Evolutionary conservation across 2,113 vertebrate genomes (phyloP).

Genomic region (Procavia capensis): DNA sequence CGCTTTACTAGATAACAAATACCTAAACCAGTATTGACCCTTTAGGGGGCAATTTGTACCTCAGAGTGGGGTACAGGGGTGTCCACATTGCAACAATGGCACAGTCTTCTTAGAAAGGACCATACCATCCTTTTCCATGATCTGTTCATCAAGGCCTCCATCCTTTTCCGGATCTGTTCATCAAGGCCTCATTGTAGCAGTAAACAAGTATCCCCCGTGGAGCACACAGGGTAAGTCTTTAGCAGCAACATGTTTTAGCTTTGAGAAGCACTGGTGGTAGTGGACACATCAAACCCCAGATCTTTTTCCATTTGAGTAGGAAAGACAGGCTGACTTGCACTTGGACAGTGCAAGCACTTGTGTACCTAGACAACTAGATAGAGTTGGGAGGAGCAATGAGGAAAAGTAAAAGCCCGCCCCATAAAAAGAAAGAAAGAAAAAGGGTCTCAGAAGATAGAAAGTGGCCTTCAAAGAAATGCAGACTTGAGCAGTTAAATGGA

Average conservation of each 20-base stretch:
- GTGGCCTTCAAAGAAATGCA: background rate
- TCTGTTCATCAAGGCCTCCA: background rate
- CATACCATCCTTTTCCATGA: background rate
- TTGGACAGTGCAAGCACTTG: background rate
- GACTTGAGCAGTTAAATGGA: background rate
- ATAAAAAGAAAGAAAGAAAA: too few species aligned
- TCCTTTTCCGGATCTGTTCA: background rate
- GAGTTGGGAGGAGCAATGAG: background rate
- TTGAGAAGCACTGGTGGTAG: background rate
- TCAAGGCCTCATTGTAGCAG: background rate
- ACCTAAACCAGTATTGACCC: background rate
- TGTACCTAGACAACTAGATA: background rate
- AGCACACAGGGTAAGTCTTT: background rate
- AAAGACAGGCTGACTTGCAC: background rate
- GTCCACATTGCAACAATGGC: background rate
- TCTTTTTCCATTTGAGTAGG: background rate
- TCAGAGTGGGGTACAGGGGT: background rate
- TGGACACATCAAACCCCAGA: background rate
- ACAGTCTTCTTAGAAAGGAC: background rate
- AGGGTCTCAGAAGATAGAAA: background rate
- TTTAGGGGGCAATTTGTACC: background rate
- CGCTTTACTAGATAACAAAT: background rate
- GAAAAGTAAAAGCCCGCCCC: too few species aligned
- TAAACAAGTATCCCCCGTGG: background rate
- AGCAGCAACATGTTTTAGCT: background rate